Evolutionary conservation across 2,113 vertebrate genomes (phyloP), one percentile per base, ranked within the genome.

Genomic region (Mobula hypostoma): DNA sequence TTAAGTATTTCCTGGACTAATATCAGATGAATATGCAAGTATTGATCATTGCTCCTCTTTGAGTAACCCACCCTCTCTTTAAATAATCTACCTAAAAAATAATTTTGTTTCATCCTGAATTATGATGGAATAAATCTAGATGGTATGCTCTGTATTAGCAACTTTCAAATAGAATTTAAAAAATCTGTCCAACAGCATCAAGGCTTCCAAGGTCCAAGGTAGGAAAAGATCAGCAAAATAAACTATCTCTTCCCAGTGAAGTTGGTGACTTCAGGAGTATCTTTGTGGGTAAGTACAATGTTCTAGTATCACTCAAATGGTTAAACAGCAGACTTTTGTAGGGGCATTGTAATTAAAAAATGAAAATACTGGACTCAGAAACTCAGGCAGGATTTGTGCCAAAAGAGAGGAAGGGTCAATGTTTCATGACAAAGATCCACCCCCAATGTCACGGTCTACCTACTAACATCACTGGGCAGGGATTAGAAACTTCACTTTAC

Each of bases 61-160:
- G 61, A 90, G 17, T 66, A 32, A 63, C 29, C 24, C 1, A 87
- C 58, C 58, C 0, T 1, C 14, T 2, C 1, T 48, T 48, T 48
- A 48, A 48, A 48, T 48, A 48, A 48, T 48, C 48, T 48, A 48
- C 48, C 48, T 48, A 48, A 48, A 48, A 36, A 48, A 48, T 29
- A 58, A 85, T 29, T 56, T 63, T 61, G 63, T 63, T 90, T 68
- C 61, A 90, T 66, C 85, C 15, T 32, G 5, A 7, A 4, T 15
- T 32, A 63, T 88, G 56, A n/a, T 63, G 83, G 58, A 88, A 88
- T n/a, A n/a, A 88, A n/a, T 88, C 56, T 29, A 90, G 61, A 68
- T 21, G n/a, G 14, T 68, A 32, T 90, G 12, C 29, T 27, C 85
- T 32, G 27, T 63, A 90, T 29, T 90, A 66, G 61, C n/a, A 90